Conservation (phyloP, 2,888 invertebrate species). For the Ischnura elegans region DNA sequence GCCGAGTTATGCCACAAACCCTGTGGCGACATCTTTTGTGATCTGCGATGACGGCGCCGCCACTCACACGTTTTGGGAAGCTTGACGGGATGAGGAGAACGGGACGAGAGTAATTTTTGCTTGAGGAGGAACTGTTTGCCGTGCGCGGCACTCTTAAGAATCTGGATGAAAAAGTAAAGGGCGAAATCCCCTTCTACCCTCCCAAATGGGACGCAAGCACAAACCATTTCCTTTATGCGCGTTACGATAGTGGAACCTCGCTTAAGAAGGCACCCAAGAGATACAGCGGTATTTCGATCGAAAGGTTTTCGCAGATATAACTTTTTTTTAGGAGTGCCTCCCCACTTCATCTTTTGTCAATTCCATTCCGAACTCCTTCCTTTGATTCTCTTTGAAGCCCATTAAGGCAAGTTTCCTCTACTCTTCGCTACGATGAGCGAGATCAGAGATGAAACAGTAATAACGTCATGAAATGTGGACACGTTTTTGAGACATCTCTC, state of each 20-base stretch:
- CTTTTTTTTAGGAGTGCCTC: background rate
- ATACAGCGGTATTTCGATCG: background rate
- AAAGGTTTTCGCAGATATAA: background rate
- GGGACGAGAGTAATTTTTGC: background rate
- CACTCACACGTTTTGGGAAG: too few species aligned
- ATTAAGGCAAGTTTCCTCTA: slow-evolving; percentile 17
- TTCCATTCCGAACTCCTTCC: background rate
- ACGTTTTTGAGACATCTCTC: background rate
- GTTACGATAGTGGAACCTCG: background rate
- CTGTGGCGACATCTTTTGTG: background rate
- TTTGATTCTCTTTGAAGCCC: background rate
- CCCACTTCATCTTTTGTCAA: background rate
- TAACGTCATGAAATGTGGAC: background rate
- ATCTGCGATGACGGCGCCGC: background rate
- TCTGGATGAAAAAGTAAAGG: background rate
- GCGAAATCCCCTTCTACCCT: slow-evolving; percentile 25
- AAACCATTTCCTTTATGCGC: slow-evolving; percentile 39
- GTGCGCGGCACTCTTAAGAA: slow-evolving; percentile 11
- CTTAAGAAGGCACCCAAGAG: background rate
- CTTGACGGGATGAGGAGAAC: background rate
- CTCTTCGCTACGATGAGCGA: background rate
- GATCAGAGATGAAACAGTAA: background rate
- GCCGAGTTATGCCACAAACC: background rate
- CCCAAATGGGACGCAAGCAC: slow-evolving; percentile 48
- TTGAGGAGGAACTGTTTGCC: background rate